Evolutionary conservation across 2,888 invertebrate genomes (phyloP).

Genomic region (Neoitamus cyanurus): DNA sequence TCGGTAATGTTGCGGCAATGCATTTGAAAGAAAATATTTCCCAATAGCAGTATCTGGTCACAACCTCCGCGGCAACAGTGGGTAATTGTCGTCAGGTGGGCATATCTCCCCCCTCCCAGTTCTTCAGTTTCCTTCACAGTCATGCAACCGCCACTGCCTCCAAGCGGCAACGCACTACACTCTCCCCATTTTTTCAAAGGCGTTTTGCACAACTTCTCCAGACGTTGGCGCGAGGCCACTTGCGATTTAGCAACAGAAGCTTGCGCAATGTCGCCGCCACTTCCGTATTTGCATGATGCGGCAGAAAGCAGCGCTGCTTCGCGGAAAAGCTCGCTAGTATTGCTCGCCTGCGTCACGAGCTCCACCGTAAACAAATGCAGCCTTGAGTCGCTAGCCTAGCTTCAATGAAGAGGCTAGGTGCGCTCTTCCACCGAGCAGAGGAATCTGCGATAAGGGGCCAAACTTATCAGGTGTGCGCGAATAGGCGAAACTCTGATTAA

Average conservation of each 20-base stretch:
- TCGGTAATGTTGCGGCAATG: neutral
- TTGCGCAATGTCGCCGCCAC: neutral
- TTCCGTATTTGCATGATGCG: constrained; percentile 6
- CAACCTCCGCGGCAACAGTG: neutral
- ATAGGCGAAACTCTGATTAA: neutral
- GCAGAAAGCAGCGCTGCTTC: neutral
- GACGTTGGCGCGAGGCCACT: neutral
- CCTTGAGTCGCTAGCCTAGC: neutral
- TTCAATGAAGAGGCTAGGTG: neutral
- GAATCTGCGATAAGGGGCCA: neutral
- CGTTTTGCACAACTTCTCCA: neutral
- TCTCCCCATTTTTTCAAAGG: neutral
- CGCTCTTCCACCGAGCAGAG: neutral
- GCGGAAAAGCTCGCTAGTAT: constrained; percentile 8
- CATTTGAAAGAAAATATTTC: neutral
- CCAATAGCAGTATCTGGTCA: neutral
- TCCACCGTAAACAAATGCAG: neutral
- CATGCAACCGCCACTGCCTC: neutral
- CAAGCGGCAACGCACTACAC: neutral
- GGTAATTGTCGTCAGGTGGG: neutral
- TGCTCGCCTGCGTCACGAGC: neutral
- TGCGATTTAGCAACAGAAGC: neutral
- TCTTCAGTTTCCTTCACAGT: neutral
- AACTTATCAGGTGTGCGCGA: neutral
- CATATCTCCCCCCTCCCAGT: neutral